Evolutionary conservation across 2,888 invertebrate genomes (phyloP), one percentile per base, ranked within the genome.

Genomic region (Marronus borbonicus): DNA sequence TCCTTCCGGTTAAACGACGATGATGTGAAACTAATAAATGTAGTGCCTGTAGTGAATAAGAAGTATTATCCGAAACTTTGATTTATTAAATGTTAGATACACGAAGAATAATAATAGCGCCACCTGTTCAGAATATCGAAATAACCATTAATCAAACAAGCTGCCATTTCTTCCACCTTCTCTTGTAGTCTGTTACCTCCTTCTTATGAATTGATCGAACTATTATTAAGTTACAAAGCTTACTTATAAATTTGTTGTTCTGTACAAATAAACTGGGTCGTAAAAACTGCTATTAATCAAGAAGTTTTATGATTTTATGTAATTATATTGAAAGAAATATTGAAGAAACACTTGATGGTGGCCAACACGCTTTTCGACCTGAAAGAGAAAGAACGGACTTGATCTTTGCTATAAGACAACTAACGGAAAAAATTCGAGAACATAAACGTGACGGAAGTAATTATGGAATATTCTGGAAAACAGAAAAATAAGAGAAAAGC

Each of bases 51-150:
- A 58, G 8, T 17, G 28, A 50, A 17, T 65, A 44, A 39, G 36
- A 36, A 65, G 10, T 36, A 68, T 50, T 68, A 68, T 68, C 10
- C 24, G 60, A 62, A 68, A 50, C 24, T 10, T 50, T 50, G 72
- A 58, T 72, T 72, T 72, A 72, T 72, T 44, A 58, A n/a, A 20
- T 20, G 58, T 36, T 72, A 20, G 39, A 58, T 72, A 72, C 17
- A 55, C 8, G 20, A 36, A 20, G 39, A 60, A 36, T 58, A 58
- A 58, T 72, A 72, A 72, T 72, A 39, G 39, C 58, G 24, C 58
- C 72, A 72, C 72, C 72, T 72, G 72, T 39, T 72, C 72, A 39
- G 69, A 50, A 58, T 72, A 72, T 58, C 39, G 58, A 72, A 58
- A 8, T 36, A 31, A 17, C 58, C 72, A 72, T 72, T 72, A 72